Conservation (phyloP, 2,797 vertebrate species). For the Darevskia mixta region DNA sequence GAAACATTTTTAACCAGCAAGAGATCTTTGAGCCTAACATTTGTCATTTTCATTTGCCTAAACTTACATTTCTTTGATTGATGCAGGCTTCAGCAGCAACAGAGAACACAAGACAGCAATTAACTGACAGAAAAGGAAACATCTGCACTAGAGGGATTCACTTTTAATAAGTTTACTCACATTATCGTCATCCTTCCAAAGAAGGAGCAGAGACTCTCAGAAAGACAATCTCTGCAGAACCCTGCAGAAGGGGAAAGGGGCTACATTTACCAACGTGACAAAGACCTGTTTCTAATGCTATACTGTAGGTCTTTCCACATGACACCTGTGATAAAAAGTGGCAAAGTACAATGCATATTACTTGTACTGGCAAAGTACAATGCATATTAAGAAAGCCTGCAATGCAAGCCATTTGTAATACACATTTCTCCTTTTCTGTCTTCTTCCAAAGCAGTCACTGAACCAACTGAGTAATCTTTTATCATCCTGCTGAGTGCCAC, state of each 20-base stretch:
- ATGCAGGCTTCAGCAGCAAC: constrained; percentile 36
- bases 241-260: constrained; percentile 71
- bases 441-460: constrained; percentile 7
- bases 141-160: constrained; percentile 60
- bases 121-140: constrained; percentile 53
- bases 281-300: constrained; percentile 69
- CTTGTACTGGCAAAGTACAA: neutral
- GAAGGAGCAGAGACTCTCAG: constrained; percentile 70
- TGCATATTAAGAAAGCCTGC: neutral
- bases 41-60: constrained; percentile 37
- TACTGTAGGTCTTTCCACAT: constrained; percentile 48
- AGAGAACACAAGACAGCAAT: constrained; percentile 57
- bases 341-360: neutral
- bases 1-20: constrained; percentile 52
- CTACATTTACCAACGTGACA: constrained; percentile 57
- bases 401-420: neutral
- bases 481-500: constrained; percentile 49
- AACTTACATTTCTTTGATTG: constrained; percentile 40
- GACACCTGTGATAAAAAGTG: constrained; percentile 58
- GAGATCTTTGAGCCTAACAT: constrained; percentile 31
- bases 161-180: constrained; percentile 67
- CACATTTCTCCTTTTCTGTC: neutral
- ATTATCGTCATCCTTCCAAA: constrained; percentile 67
- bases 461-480: constrained; percentile 41
- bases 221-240: constrained; percentile 71